These are phyloP conservation scores for Schizopygopsis pylzovi DNA, from an alignment of 2,797 vertebrate species.

Conservation along the genomic window DNA sequence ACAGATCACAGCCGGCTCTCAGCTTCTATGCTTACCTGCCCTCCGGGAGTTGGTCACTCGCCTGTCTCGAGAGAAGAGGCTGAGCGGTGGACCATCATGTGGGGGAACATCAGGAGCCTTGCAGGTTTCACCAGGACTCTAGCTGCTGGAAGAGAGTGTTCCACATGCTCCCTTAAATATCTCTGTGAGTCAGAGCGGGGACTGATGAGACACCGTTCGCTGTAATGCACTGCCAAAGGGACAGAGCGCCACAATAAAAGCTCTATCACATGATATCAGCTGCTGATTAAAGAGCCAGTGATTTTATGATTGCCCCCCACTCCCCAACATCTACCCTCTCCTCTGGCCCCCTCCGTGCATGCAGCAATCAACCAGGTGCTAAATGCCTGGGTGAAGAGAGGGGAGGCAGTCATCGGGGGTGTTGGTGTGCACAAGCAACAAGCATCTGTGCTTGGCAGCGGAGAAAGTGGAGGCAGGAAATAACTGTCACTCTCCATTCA, in stretches of 20 bases:
- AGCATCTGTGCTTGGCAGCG: constrained; percentile 79
- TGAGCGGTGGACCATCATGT: neutral
- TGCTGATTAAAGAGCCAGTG: constrained; percentile 44
- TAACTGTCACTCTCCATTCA: constrained; percentile 78
- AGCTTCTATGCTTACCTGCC: constrained; percentile 3
- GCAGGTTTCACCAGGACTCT: constrained; percentile 10
- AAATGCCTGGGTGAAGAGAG: constrained; percentile 73
- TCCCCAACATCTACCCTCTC: constrained; percentile 20
- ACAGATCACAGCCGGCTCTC: constrained; percentile 10
- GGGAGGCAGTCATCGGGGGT: constrained; percentile 1
- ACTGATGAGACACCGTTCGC: constrained; percentile 45
- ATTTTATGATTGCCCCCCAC: constrained; percentile 27
- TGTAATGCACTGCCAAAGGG: constrained; percentile 33
- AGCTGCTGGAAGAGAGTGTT: constrained; percentile 37
- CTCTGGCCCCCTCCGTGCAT: constrained; percentile 57
- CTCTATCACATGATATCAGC: constrained; percentile 43
- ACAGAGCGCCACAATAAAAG: constrained; percentile 16
- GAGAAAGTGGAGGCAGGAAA: constrained; percentile 79
- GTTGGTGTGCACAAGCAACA: constrained; percentile 70
- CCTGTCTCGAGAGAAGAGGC: neutral
- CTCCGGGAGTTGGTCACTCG: neutral
- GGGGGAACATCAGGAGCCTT: constrained; percentile 8
- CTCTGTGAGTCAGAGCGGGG: constrained; percentile 52
- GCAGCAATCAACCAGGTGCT: constrained; percentile 82
- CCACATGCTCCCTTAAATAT: constrained; percentile 54